These are phyloP conservation scores for Drosophila niveifrons DNA, from an alignment of 2,888 invertebrate species.

Conservation along the genomic window DNA sequence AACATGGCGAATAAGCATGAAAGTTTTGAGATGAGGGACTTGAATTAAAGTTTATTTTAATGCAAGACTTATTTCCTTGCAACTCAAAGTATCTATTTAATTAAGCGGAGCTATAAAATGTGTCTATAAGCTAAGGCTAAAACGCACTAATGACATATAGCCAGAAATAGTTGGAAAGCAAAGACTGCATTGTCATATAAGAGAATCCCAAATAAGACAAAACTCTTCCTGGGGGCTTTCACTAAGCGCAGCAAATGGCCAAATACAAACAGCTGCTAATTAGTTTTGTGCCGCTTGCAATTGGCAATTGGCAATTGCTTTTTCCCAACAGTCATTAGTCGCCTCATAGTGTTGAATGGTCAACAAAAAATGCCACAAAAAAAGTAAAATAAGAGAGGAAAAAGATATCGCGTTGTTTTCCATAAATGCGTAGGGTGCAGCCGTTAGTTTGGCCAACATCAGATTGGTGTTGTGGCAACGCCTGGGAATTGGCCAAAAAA, in stretches of 20 bases:
- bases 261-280: constrained; percentile 23
- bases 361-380: constrained; percentile 10
- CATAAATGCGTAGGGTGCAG: constrained; percentile 57
- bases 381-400: not conserved
- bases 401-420: constrained; percentile 27
- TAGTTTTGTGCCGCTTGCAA: constrained; percentile 13
- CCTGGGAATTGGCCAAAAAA: constrained; percentile 54
- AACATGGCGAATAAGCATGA: no score
- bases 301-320: constrained; percentile 42
- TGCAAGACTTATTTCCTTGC: no score
- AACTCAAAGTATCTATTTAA: no score
- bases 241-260: constrained; percentile 20
- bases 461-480: constrained; percentile 28
- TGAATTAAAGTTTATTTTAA: no score
- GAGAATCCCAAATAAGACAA: constrained; percentile 6
- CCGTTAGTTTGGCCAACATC: constrained; percentile 39
- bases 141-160: not conserved
- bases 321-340: constrained; percentile 38
- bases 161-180: not conserved
- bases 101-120: no score
- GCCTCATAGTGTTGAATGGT: constrained; percentile 23
- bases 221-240: constrained; percentile 34
- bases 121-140: not conserved
- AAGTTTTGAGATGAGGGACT: no score
- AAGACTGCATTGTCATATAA: not conserved